Base-by-base conservation (phyloP, 1,140 invertebrate species). In the Agrilus planipennis region DNA sequence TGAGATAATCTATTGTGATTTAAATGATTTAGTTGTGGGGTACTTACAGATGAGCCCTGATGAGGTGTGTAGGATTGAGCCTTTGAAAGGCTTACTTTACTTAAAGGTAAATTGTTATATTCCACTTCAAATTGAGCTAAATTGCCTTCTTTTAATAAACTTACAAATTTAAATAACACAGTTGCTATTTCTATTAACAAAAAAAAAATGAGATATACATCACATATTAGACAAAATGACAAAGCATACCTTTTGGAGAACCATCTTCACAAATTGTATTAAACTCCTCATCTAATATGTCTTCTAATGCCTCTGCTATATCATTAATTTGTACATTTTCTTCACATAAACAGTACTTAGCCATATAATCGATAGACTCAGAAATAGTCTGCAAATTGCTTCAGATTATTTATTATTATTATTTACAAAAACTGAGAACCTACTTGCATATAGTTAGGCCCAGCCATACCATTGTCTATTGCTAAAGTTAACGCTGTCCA, bases 381-480 rank as follows among this genome's bases (percentile, higher is more conserved):
- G 71, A 67, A 27, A 73, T 74, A 34, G 68, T 64, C 73, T 77
- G 53, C 30, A 57, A 61, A n/a, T 1, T 4, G 12, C 18, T 21
- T 20, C 14, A 43, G 14, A 16, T 27, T 30, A 18, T 22, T 5
- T 29, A 25, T 9, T 15, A 31, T n/a, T n/a, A 32, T 27, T 10
- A 19, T 5, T 21, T 30, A n/a, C 1, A 43, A 27, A 19, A 6
- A 28, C 19, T 14, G 16, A 28, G 22, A 46, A 31, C 22, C 39
- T 47, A 72, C 70, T 60, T 77, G 67, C 62, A 74, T 71, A 32
- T 74, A 73, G 45, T 73, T 69, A 34, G 70, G 68, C 20, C 74
- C 73, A 22, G 70, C 75, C 71, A 73, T 75, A 43, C 71, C 71
- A 70, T 78, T 73, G 58, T 77, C 74, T 5, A 78, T 73, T 25